These are phyloP conservation scores for Holotrichia oblita DNA, from an alignment of 1,140 invertebrate species.

Conservation along the genomic window DNA sequence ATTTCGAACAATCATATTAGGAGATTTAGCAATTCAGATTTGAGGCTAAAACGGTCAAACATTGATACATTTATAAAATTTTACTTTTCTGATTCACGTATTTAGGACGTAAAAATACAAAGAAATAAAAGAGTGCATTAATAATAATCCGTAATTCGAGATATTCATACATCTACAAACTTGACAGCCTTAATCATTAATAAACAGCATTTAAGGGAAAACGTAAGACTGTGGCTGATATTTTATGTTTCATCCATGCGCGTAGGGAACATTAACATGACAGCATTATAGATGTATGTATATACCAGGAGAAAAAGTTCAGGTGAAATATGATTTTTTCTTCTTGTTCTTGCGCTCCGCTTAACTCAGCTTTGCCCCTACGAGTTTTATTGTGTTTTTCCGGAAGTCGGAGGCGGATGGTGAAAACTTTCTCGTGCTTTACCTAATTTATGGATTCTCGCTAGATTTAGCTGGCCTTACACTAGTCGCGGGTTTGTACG, in stretches of 20 bases:
- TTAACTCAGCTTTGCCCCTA: not conserved
- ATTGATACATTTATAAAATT: too few relatives aligned
- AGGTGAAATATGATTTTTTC: too few relatives aligned
- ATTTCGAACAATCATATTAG: not conserved
- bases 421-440: not conserved
- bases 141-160: too few relatives aligned
- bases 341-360: not conserved
- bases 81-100: too few relatives aligned
- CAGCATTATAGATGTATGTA: constrained; percentile 12
- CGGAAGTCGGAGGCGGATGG: not conserved
- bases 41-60: not conserved
- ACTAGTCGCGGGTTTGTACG: not conserved
- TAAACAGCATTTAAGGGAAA: not conserved
- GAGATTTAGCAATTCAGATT: constrained; percentile 2
- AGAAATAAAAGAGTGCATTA: not conserved
- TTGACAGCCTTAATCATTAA: too few relatives aligned
- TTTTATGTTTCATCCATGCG: not conserved
- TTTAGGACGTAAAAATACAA: not conserved
- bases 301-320: not conserved
- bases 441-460: constrained; percentile 12
- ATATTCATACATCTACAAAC: too few relatives aligned
- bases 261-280: not conserved
- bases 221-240: not conserved
- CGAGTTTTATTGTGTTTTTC: constrained; percentile 7
- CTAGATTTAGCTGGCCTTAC: not conserved